These are phyloP conservation scores for Carettochelys insculpta DNA, from an alignment of 2,113 vertebrate species.

Conservation along the genomic window DNA sequence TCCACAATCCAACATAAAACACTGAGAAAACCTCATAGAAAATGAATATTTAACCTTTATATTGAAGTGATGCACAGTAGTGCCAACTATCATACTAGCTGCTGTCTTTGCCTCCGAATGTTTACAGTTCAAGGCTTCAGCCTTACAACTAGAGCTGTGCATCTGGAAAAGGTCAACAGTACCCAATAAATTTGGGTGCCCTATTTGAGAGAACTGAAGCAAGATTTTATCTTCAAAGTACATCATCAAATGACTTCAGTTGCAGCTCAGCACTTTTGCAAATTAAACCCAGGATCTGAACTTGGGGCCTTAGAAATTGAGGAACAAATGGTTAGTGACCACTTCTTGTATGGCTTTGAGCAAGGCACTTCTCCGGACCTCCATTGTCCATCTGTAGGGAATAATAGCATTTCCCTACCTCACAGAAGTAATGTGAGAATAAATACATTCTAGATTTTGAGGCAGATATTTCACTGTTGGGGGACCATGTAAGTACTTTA, in stretches of 20 bases:
- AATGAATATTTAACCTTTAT: background rate
- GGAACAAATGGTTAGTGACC: background rate
- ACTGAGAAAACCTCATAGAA: background rate
- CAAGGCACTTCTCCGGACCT: conserved; percentile 12
- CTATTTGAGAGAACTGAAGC: background rate
- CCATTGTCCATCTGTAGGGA: conserved; percentile 27
- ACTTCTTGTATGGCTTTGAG: conserved; percentile 5
- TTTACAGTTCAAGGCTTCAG: background rate
- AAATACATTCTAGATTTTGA: background rate
- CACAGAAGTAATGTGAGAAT: fast-evolving
- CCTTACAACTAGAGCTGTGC: background rate
- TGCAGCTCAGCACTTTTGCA: background rate
- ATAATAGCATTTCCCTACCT: background rate
- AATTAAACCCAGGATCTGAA: background rate
- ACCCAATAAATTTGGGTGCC: background rate
- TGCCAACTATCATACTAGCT: background rate
- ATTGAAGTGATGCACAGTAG: background rate
- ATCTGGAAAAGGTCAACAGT: background rate
- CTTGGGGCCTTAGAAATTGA: background rate
- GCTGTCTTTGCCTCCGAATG: background rate
- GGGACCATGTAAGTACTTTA: background rate
- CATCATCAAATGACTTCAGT: background rate
- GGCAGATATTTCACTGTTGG: background rate
- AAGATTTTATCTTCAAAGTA: background rate
- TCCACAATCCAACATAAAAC: background rate